A percentile compares a stretch with the other conserved stretches of the same genome.
Conservation (phyloP, 2,888 invertebrate species). For the Carpatolechia fugitivella region DNA sequence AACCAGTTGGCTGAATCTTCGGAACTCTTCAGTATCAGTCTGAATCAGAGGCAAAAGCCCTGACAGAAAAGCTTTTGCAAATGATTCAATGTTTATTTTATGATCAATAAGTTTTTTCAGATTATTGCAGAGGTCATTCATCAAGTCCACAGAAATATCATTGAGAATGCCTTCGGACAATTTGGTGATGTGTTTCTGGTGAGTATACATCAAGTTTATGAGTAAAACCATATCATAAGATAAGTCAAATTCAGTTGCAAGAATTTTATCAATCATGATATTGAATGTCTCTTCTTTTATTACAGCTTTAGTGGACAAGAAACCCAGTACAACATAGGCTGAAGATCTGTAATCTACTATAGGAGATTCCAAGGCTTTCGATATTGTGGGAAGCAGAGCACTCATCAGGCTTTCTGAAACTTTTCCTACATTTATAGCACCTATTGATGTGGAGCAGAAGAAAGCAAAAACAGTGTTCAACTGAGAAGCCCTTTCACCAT, state of each 20-base stretch:
- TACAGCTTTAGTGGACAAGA: slow-evolving; percentile 82
- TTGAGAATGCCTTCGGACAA: slow-evolving; percentile 76
- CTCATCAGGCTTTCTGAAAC: slow-evolving; percentile 83
- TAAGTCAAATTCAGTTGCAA: slow-evolving; percentile 58
- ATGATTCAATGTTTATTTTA: slow-evolving; percentile 76
- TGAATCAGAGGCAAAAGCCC: slow-evolving; percentile 74
- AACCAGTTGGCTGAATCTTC: slow-evolving; percentile 74
- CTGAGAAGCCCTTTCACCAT: slow-evolving; percentile 77
- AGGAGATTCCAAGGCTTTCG: slow-evolving; percentile 84
- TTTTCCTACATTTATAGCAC: slow-evolving; percentile 80
- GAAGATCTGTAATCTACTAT: slow-evolving; percentile 86
- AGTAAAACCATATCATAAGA: slow-evolving; percentile 81
- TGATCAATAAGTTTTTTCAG: slow-evolving; percentile 76
- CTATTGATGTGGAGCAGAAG: slow-evolving; percentile 87
- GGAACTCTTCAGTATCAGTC: slow-evolving; percentile 63
- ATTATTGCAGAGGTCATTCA: slow-evolving; percentile 55
- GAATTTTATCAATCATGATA: slow-evolving; percentile 75
- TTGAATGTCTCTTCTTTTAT: slow-evolving; percentile 81
- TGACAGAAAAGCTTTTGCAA: slow-evolving; percentile 78
- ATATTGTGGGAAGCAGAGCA: slow-evolving; percentile 84
- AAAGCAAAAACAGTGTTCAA: slow-evolving; percentile 88
- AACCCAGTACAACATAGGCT: slow-evolving; percentile 85
- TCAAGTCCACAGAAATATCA: slow-evolving; percentile 60
- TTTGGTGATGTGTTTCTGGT: slow-evolving; percentile 72
- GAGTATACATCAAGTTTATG: slow-evolving; percentile 84